A percentile compares a stretch with the other conserved stretches of the same genome.
phyloP scores from a whole-genome alignment of 2,888 invertebrate species.

The Oscheius sp. region DNA sequence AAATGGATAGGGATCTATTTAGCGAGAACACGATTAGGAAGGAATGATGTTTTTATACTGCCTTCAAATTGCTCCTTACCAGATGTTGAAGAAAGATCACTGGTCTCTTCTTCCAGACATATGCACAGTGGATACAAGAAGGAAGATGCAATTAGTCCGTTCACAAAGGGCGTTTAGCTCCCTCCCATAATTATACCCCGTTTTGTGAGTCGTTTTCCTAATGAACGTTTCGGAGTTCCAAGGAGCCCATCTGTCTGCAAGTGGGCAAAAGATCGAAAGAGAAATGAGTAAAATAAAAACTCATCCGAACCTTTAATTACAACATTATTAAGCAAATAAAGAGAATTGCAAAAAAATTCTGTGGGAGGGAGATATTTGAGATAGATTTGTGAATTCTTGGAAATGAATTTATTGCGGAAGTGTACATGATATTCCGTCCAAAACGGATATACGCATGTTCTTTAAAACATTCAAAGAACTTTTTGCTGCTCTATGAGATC shows the following conservation, averaged over 20 bases:
- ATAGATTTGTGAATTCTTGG: too few relatives aligned
- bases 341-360: too few relatives aligned
- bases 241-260: background rate
- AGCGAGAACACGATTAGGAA: constrained; percentile 4
- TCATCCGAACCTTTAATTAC: too few relatives aligned
- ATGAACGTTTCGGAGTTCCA: background rate
- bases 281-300: background rate
- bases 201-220: constrained; percentile 18
- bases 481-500: constrained; percentile 38
- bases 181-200: constrained; percentile 20
- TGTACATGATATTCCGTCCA: background rate
- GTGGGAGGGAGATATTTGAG: too few relatives aligned
- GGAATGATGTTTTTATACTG: background rate
- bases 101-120: background rate
- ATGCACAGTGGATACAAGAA: background rate
- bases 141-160: background rate
- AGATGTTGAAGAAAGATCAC: background rate
- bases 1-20: background rate
- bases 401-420: too few relatives aligned
- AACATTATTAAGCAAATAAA: too few relatives aligned
- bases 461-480: constrained; percentile 11
- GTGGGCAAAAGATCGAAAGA: background rate
- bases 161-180: constrained; percentile 13
- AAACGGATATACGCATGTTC: background rate
- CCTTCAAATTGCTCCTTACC: background rate